Percentiles rank a stretch among this genome's conserved stretches.
These are phyloP conservation scores for Reticulitermes speratus DNA, from an alignment of 1,140 invertebrate species.

Conservation along the genomic window DNA sequence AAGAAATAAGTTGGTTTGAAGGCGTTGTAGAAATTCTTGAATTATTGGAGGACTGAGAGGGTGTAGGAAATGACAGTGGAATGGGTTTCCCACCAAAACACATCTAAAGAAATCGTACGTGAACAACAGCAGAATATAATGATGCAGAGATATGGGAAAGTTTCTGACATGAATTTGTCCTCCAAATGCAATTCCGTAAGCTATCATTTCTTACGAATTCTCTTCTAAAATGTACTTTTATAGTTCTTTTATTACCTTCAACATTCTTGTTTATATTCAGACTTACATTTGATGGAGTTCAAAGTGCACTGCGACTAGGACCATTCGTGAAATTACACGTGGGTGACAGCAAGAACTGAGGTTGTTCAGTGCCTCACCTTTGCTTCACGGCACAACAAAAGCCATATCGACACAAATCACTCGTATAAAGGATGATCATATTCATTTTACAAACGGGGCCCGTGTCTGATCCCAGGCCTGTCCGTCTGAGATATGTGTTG, in stretches of 20 bases:
- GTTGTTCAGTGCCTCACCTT: too few relatives aligned
- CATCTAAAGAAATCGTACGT: background rate
- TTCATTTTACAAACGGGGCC: too few relatives aligned
- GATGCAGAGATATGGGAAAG: background rate
- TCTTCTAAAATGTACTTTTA: background rate
- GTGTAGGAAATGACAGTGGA: background rate
- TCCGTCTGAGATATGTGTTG: too few relatives aligned
- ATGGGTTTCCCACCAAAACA: background rate
- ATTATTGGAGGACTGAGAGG: background rate
- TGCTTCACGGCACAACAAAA: too few relatives aligned
- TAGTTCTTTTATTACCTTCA: background rate
- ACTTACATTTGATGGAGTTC: background rate
- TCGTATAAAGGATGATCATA: too few relatives aligned
- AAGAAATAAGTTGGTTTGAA: conserved; percentile 3
- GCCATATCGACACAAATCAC: too few relatives aligned
- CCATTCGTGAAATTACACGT: too few relatives aligned
- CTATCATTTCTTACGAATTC: background rate
- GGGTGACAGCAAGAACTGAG: too few relatives aligned
- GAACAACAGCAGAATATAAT: background rate
- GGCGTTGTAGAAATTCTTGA: background rate
- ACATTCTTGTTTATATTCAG: background rate
- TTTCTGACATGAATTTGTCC: background rate
- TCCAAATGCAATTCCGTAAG: background rate
- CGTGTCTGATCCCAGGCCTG: too few relatives aligned
- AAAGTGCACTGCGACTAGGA: background rate